These are phyloP conservation scores for Bugula neritina DNA, from an alignment of 2,888 invertebrate species.

Conservation along the genomic window DNA sequence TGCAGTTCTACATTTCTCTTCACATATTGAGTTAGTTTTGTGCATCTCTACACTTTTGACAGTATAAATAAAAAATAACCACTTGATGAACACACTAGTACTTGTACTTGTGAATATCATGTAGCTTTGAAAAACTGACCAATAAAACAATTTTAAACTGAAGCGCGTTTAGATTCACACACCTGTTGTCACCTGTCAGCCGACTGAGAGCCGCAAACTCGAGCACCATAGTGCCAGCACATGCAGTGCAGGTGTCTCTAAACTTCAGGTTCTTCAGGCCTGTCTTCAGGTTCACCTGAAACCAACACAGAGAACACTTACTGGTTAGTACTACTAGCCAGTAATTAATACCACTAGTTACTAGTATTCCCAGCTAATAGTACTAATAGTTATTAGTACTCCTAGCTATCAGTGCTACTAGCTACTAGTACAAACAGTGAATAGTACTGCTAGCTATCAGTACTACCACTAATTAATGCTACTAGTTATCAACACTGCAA, in stretches of 20 bases:
- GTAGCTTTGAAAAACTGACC: too few relatives aligned
- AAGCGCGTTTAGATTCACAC: too few relatives aligned
- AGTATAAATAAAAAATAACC: too few relatives aligned
- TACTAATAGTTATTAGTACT: background rate
- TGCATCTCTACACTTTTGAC: too few relatives aligned
- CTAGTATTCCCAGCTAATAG: background rate
- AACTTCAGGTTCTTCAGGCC: constrained; percentile 63
- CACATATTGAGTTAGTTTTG: too few relatives aligned
- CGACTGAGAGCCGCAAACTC: constrained; percentile 94
- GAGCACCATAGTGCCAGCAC: constrained; percentile 93
- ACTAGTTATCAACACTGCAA: background rate
- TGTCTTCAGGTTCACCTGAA: constrained; percentile 50
- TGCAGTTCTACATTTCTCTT: too few relatives aligned
- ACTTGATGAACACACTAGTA: too few relatives aligned
- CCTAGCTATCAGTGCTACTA: background rate
- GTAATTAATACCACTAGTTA: background rate
- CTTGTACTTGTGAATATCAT: too few relatives aligned
- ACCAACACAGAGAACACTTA: too few relatives aligned
- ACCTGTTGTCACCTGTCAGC: constrained; percentile 71
- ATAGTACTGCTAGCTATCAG: background rate
- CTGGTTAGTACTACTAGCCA: too few relatives aligned
- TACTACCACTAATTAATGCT: background rate
- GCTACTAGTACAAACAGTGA: background rate
- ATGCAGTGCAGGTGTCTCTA: constrained; percentile 89
- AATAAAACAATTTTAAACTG: too few relatives aligned